Evolutionary conservation across 2,113 vertebrate species (phyloP), one percentile per base, ranked within the genome.

Genomic region (Mungos mungo): DNA sequence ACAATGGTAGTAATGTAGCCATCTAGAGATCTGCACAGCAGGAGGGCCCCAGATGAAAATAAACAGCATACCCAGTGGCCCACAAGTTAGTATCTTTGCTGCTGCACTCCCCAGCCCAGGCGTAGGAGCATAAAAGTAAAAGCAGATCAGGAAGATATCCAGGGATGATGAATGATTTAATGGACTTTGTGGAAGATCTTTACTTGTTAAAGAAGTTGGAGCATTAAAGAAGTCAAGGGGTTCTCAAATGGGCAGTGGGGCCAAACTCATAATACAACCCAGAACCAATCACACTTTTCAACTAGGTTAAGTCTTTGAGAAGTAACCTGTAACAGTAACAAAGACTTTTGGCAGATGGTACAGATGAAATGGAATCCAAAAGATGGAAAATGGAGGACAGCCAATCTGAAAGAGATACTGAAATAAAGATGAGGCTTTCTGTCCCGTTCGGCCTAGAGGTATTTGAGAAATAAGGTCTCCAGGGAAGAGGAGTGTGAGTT

Each of bases 331-430:
- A 82, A 88, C 9, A 96, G 45, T 33, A 83, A 54, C 52, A 93
- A 92, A 96, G 69, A 65, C 16, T 86, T 35, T 21, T 52, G n/a
- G 54, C 47, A 21, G n/a, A 7, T 87, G 79, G 31, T 80, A 50
- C 45, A 76, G 47, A 92, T 47, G 16, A 95, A 65, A 89, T 77
- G 35, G 33, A 88, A 92, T 76, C 35, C 52, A 92, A 77, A 72
- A 81, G 65, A 74, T n/a, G 45, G 38, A 47, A 97, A 94, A 76
- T 69, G 76, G 84, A 96, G 50, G 69, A 27, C 12, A 90, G 65
- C n/a, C 71, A 76, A 74, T 82, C 50, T 21, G 19, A 96, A 87
- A 95, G n/a, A 94, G 92, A 92, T 45, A 85, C 25, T 92, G 90
- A 94, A 69, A 88, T 65, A 66, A 88, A 93, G 38, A 68, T 38